Conservation (phyloP, 2,113 vertebrate genomes). For the Marmota monax region DNA sequence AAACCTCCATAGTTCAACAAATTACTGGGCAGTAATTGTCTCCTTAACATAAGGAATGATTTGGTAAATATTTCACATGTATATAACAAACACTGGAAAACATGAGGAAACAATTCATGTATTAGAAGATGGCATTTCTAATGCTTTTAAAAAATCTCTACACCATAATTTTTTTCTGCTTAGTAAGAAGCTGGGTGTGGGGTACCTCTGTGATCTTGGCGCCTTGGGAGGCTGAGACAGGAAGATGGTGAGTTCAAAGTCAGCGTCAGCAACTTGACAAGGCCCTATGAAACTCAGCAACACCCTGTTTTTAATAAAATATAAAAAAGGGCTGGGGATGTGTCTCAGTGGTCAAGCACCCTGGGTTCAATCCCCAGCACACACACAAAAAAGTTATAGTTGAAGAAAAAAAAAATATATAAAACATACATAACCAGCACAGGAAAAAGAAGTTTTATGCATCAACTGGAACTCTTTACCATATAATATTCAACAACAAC, state of each 20-base stretch:
- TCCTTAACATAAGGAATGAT: constrained; percentile 29
- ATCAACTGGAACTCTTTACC: neutral
- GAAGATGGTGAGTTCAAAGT: too few relatives aligned
- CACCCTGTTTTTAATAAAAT: too few relatives aligned
- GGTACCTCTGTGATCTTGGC: too few relatives aligned
- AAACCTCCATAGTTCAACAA: constrained; percentile 2
- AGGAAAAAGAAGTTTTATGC: neutral
- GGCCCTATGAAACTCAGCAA: too few relatives aligned
- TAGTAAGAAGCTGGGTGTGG: neutral
- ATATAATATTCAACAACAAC: constrained; percentile 22
- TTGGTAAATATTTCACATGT: constrained; percentile 22
- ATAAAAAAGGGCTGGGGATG: too few relatives aligned
- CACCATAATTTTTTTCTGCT: neutral
- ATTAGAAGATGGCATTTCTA: neutral
- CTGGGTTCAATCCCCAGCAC: too few relatives aligned
- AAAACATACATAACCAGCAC: neutral
- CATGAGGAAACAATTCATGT: neutral
- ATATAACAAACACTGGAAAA: neutral
- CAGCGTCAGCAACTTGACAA: too few relatives aligned
- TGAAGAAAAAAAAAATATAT: neutral
- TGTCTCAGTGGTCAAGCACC: too few relatives aligned
- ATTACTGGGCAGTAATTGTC: neutral
- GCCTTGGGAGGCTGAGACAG: too few relatives aligned
- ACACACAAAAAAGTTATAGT: too few relatives aligned
- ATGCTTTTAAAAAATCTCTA: neutral